These are phyloP conservation scores for Campylomormyrus tamandua DNA, from an alignment of 2,113 vertebrate species.

Conservation along the genomic window DNA sequence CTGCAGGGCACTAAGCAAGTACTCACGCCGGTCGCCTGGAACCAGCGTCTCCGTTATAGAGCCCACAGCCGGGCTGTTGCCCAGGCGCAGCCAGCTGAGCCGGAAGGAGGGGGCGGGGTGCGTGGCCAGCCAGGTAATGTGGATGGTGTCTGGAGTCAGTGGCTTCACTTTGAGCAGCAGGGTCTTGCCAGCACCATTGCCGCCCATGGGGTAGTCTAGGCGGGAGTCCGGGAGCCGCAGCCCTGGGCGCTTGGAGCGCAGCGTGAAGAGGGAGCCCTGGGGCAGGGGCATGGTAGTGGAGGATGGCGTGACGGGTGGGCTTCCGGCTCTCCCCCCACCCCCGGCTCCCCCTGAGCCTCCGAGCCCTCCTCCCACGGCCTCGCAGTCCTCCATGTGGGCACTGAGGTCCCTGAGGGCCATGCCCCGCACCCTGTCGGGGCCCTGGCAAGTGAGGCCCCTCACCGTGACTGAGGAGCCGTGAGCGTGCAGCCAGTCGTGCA, in stretches of 20 bases:
- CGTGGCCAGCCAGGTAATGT: constrained; percentile 75
- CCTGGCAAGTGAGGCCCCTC: constrained; percentile 81
- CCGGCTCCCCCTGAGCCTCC: constrained; percentile 40
- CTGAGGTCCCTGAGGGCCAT: constrained; percentile 74
- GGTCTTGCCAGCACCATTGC: constrained; percentile 57
- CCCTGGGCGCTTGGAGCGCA: constrained; percentile 71
- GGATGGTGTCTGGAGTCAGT: constrained; percentile 76
- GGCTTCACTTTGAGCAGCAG: constrained; percentile 77
- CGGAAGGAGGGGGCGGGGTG: constrained; percentile 73
- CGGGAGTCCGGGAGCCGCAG: constrained; percentile 65
- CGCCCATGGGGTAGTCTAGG: constrained; percentile 61
- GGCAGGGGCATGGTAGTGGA: constrained; percentile 66
- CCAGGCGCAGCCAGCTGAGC: constrained; percentile 81
- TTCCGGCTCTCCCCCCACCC: constrained; percentile 40
- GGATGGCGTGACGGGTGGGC: constrained; percentile 44
- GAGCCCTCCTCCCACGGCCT: constrained; percentile 48
- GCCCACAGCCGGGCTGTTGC: constrained; percentile 74
- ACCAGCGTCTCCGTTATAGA: constrained; percentile 89
- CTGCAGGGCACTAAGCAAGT: constrained; percentile 77
- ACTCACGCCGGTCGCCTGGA: constrained; percentile 80
- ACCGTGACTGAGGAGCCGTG: constrained; percentile 74
- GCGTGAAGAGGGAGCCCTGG: constrained; percentile 79
- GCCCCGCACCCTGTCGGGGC: constrained; percentile 75
- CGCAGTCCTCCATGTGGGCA: constrained; percentile 80
- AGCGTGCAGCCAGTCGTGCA: constrained; percentile 78